phyloP scores from a whole-genome alignment of 2,888 invertebrate species.

The Abrostola tripartita region DNA sequence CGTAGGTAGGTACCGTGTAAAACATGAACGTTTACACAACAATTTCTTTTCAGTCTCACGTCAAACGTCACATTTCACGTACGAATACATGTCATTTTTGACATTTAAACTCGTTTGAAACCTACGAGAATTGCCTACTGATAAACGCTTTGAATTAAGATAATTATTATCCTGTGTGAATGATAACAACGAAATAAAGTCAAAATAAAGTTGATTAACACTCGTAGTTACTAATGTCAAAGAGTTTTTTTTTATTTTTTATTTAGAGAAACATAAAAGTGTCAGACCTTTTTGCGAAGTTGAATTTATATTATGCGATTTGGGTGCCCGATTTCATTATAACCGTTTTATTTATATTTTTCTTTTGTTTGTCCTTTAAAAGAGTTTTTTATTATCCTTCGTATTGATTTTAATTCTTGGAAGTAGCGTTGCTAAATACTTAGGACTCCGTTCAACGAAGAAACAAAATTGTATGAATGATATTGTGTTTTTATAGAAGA shows the following conservation, averaged over 20 bases:
- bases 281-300: slow-evolving; percentile 35
- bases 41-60: too few species aligned
- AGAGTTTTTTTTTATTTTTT: slow-evolving; percentile 21
- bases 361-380: slow-evolving; percentile 8
- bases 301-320: slow-evolving; percentile 42
- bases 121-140: neutral
- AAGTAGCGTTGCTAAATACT: neutral
- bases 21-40: too few species aligned
- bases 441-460: too few species aligned
- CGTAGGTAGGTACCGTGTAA: too few species aligned
- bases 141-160: neutral
- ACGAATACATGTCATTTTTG: too few species aligned
- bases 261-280: slow-evolving; percentile 34
- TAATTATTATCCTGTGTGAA: neutral
- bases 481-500: too few species aligned
- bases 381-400: neutral
- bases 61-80: too few species aligned
- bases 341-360: slow-evolving; percentile 25
- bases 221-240: slow-evolving; percentile 17
- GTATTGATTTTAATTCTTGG: neutral
- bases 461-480: too few species aligned
- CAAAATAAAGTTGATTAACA: slow-evolving; percentile 12
- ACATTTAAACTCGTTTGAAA: too few species aligned
- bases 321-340: slow-evolving; percentile 18
- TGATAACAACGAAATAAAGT: neutral